A percentile compares a stretch with the other conserved stretches of the same genome.
These are phyloP conservation scores for Cepaea hortensis DNA, from an alignment of 2,888 invertebrate species.

Conservation along the genomic window DNA sequence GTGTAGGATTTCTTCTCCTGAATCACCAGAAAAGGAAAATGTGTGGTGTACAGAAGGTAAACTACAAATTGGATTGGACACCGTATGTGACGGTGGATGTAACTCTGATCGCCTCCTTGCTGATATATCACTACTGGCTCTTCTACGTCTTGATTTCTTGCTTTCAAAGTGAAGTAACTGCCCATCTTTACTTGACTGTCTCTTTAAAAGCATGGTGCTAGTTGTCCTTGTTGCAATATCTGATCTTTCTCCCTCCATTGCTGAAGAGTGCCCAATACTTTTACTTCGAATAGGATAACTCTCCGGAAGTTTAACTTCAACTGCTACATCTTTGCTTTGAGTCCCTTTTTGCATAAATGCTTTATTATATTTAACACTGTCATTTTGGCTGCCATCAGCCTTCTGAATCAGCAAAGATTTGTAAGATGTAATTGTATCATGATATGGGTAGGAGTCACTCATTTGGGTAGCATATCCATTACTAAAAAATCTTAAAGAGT, in stretches of 20 bases:
- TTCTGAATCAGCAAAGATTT: slow-evolving; percentile 48
- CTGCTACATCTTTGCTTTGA: slow-evolving; percentile 48
- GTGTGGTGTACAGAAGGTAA: slow-evolving; percentile 33
- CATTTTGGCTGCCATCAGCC: slow-evolving; percentile 44
- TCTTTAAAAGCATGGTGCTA: background rate
- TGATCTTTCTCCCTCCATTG: slow-evolving; percentile 27
- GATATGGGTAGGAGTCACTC: slow-evolving; percentile 15
- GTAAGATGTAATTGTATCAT: slow-evolving; percentile 47
- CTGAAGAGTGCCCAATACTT: slow-evolving; percentile 37
- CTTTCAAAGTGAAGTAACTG: background rate
- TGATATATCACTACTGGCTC: slow-evolving; percentile 33
- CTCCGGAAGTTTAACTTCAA: slow-evolving; percentile 49
- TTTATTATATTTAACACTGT: slow-evolving; percentile 51
- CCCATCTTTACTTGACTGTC: slow-evolving; percentile 5
- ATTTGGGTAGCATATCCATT: slow-evolving; percentile 30
- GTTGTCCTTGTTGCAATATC: slow-evolving; percentile 1
- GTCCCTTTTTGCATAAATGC: slow-evolving; percentile 50
- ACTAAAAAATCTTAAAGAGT: slow-evolving; percentile 46
- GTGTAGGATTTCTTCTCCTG: slow-evolving; percentile 12
- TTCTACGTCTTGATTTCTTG: slow-evolving; percentile 23
- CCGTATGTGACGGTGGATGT: slow-evolving; percentile 9
- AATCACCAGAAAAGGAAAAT: slow-evolving; percentile 35
- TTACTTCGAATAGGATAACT: slow-evolving; percentile 46
- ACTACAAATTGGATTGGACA: slow-evolving; percentile 3
- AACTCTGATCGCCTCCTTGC: slow-evolving; percentile 30